Base-by-base conservation (phyloP, 2,888 invertebrate species). In the Elgonia sp. region DNA sequence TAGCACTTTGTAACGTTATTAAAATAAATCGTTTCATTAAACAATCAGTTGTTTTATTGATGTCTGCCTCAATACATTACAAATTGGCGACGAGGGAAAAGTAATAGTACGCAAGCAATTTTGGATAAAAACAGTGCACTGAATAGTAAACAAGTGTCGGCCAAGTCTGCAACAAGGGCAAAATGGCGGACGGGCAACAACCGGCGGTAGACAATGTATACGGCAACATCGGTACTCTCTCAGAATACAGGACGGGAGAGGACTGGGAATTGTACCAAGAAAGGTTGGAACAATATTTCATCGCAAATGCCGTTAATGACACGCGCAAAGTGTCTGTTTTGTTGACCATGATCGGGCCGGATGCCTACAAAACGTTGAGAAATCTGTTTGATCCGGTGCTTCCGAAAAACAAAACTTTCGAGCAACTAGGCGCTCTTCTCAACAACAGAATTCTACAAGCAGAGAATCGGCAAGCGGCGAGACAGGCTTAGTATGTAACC, bases 251-350 rank as follows among this genome's bases (percentile, higher is more conserved):
- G 72, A 18, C 89, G 72, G 67, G 79, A 53, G 85, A 87, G 2
- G 77, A 89, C 53, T 89, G 88, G 82, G 84, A 80, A 0, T 29
- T 89, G 18, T 90, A 90, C 40, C 55, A 85, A 46, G 89, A 89
- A 37, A 55, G 82, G 1, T 60, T 89, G 0, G 76, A 82, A 2
- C 88, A 89, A 69, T 89, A 87, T 82, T 87, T 90, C 69, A 53
- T 86, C 3, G 89, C 89, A 39, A 90, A 89, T 60, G 83, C 63
- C n/a, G 88, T 90, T 0, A 6, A 73, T 12, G 84, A 89, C 8
- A 60, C 73, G 0, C 83, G 88, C 2, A 46, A 76, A 46, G 88
- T 89, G 20, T 73, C 89, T 2, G 87, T 89, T 12, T 81, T 88
- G 9, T 63, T 89, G 7, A 89, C 87, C 1, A 18, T 89, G n/a